A percentile compares a stretch with the other conserved stretches of the same genome.
Evolutionary conservation across 2,888 invertebrate species (phyloP).

Genomic region (Agrotis exclamationis): DNA sequence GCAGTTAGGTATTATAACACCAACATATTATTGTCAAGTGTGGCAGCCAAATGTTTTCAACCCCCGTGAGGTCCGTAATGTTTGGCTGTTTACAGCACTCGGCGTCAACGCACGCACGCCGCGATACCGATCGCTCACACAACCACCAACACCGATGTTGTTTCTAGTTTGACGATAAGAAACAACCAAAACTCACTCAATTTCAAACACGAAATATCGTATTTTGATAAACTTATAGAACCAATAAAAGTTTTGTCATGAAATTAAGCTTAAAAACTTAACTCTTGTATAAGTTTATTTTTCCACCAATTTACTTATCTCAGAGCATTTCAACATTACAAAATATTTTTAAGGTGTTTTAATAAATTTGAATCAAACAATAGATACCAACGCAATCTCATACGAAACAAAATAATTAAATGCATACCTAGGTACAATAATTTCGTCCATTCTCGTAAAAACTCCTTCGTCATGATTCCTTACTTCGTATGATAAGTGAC

Average conservation of each 20-base stretch:
- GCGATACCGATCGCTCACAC: conserved; percentile 75
- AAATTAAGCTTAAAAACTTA: background rate
- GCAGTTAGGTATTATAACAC: too few relatives aligned
- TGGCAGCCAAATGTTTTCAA: conserved; percentile 62
- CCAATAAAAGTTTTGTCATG: conserved; percentile 12
- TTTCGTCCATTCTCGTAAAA: conserved; percentile 28
- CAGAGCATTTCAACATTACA: too few relatives aligned
- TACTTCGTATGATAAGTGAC: conserved; percentile 47
- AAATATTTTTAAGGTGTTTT: background rate
- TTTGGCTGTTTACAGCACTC: conserved; percentile 83
- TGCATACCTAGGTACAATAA: background rate
- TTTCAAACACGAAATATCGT: conserved; percentile 39
- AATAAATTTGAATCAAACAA: background rate
- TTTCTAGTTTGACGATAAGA: conserved; percentile 63
- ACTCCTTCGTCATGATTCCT: conserved; percentile 52
- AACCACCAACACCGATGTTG: conserved; percentile 69
- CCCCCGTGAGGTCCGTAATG: conserved; percentile 68
- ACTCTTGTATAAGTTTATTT: background rate
- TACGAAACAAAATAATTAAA: conserved; percentile 1
- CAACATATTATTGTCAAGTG: background rate
- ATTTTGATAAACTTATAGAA: conserved; percentile 14
- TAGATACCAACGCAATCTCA: too few relatives aligned
- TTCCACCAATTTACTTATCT: too few relatives aligned
- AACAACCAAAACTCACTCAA: conserved; percentile 37
- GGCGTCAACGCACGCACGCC: conserved; percentile 70